Percentiles rank a stretch among this genome's conserved stretches.
Evolutionary conservation across 2,113 vertebrate species (phyloP).

Genomic region (Leptobrachium leishanense): DNA sequence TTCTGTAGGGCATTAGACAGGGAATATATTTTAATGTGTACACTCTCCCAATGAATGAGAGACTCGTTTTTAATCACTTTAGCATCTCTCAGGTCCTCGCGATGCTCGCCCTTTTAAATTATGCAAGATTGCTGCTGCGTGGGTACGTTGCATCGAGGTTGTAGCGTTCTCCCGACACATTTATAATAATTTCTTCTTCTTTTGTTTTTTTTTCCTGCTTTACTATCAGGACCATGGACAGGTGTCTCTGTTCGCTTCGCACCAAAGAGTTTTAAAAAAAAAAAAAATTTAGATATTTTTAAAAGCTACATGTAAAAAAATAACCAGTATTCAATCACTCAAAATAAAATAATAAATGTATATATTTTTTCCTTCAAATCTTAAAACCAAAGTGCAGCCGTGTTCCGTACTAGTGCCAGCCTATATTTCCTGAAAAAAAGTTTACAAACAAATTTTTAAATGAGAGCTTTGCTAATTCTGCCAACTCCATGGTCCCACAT

Average conservation of each 20-base stretch:
- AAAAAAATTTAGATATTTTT: not conserved
- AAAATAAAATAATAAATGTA: too few relatives aligned
- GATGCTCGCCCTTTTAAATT: conserved; percentile 30
- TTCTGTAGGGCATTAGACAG: conserved; percentile 42
- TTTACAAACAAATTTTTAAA: too few relatives aligned
- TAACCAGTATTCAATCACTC: too few relatives aligned
- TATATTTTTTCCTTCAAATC: too few relatives aligned
- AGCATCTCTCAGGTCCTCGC: conserved; percentile 35
- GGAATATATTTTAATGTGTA: conserved; percentile 38
- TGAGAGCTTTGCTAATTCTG: too few relatives aligned
- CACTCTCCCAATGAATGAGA: conserved; percentile 50
- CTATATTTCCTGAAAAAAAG: too few relatives aligned
- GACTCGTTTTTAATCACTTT: conserved; percentile 42
- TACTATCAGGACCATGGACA: conserved; percentile 33
- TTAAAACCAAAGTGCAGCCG: too few relatives aligned
- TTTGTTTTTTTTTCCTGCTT: not conserved
- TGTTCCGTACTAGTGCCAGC: too few relatives aligned
- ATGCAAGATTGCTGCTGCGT: conserved; percentile 26
- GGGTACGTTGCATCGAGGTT: conserved; percentile 12
- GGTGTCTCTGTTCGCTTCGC: not conserved
- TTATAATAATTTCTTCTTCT: conserved; percentile 7
- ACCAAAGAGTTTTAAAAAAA: too few relatives aligned
- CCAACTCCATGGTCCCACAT: too few relatives aligned
- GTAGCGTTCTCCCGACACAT: not conserved
- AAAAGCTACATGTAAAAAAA: not conserved